Percentiles rank a stretch among this genome's conserved stretches.
Conservation (phyloP, 2,888 invertebrate genomes). For the Tubulanus polymorphus region DNA sequence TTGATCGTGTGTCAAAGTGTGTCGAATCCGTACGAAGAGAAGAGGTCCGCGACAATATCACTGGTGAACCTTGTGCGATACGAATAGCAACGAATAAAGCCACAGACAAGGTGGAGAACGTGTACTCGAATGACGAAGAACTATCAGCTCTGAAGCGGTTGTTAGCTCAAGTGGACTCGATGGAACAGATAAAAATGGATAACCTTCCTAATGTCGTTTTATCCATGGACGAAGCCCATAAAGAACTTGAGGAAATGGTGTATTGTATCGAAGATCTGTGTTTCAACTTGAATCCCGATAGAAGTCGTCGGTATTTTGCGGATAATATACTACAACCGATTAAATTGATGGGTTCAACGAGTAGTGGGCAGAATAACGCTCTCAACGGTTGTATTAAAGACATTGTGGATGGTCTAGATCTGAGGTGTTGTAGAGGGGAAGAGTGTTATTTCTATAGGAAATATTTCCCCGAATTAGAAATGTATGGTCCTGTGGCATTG, state of each 20-base stretch:
- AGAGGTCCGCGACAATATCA: background rate
- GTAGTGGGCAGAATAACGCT: background rate
- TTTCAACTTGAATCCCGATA: background rate
- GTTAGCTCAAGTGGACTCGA: background rate
- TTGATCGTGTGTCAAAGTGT: background rate
- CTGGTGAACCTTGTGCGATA: background rate
- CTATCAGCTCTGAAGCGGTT: background rate
- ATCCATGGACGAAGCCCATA: background rate
- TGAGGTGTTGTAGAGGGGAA: constrained; percentile 1
- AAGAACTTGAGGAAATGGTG: background rate
- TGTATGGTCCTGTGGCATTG: background rate
- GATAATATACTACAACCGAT: constrained; percentile 1
- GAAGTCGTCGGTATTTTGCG: background rate
- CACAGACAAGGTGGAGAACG: background rate
- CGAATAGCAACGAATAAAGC: constrained; percentile 3
- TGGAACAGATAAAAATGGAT: constrained; percentile 1
- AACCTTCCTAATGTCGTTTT: constrained; percentile 1
- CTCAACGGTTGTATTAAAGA: background rate
- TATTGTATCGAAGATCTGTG: background rate
- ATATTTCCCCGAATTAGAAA: background rate
- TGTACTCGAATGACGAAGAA: background rate
- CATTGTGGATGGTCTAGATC: background rate
- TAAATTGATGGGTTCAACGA: background rate
- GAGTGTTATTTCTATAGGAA: constrained; percentile 1
- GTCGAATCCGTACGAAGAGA: background rate